Evolutionary conservation across 2,888 invertebrate species (phyloP).

Genomic region (Itoplectis maculator): DNA sequence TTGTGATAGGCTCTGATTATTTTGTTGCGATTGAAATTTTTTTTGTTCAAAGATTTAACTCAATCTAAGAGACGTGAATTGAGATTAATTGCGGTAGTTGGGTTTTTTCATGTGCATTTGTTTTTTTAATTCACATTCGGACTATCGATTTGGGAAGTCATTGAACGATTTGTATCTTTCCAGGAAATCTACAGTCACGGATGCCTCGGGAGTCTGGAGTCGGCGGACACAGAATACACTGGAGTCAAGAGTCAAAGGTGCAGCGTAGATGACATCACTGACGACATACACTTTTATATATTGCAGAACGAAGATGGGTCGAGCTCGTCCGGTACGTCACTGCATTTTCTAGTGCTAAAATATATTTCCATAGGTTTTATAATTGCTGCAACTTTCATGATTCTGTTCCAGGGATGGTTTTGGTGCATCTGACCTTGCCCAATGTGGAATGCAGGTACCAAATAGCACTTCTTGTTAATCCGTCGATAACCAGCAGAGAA

Average conservation of each 20-base stretch:
- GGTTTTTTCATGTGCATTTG: too few relatives aligned
- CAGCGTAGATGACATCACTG: constrained; percentile 32
- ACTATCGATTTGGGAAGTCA: too few relatives aligned
- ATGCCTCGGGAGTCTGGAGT: constrained; percentile 1
- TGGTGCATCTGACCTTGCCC: constrained; percentile 53
- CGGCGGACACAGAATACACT: neutral
- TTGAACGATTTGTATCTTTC: too few relatives aligned
- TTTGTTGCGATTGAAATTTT: neutral
- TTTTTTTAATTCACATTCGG: too few relatives aligned
- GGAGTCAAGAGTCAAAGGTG: constrained; percentile 14
- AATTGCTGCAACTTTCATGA: too few relatives aligned
- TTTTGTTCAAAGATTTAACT: neutral
- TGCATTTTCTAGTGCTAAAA: neutral
- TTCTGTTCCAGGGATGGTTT: constrained; percentile 56
- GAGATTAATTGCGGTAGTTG: too few relatives aligned
- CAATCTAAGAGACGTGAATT: too few relatives aligned
- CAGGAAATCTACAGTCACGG: constrained; percentile 37
- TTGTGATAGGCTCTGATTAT: neutral
- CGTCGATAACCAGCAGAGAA: constrained; percentile 53
- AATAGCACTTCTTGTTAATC: constrained; percentile 66
- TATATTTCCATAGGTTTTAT: too few relatives aligned
- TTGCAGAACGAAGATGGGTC: constrained; percentile 8
- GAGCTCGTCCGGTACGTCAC: constrained; percentile 46
- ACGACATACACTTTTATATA: constrained; percentile 29
- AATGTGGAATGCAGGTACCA: constrained; percentile 58